phyloP scores from a whole-genome alignment of 2,113 vertebrate species.

The Notothenia rossii region DNA sequence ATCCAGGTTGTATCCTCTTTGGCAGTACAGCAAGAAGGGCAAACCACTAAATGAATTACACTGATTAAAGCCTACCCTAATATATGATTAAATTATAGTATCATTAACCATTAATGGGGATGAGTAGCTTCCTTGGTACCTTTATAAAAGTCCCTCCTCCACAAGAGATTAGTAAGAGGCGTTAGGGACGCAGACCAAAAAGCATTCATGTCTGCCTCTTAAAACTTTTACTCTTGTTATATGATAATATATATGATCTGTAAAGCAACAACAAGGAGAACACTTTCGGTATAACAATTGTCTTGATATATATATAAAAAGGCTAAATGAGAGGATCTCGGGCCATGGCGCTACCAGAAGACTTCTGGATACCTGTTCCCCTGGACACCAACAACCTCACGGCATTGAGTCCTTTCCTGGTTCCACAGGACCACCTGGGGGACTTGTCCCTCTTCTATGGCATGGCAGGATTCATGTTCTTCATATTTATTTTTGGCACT shows the following conservation, averaged over 20 bases:
- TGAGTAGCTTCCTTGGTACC: background rate
- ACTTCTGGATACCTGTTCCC: conserved; percentile 76
- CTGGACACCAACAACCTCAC: conserved; percentile 74
- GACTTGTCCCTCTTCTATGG: conserved; percentile 48
- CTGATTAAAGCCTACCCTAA: conserved; percentile 12
- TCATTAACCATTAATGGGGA: conserved; percentile 5
- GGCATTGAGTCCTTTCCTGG: conserved; percentile 78
- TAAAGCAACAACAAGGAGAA: background rate
- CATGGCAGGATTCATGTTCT: conserved; percentile 75
- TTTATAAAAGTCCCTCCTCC: conserved; percentile 31
- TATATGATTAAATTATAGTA: conserved; percentile 28
- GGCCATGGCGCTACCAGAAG: conserved; percentile 47
- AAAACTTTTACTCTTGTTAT: background rate
- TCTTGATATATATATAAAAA: background rate
- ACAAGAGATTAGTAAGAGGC: background rate
- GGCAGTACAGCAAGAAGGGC: background rate
- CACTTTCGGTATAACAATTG: background rate
- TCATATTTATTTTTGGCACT: conserved; percentile 63
- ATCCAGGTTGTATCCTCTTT: background rate
- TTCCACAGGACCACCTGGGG: conserved; percentile 81
- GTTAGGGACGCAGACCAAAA: background rate
- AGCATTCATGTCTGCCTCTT: background rate
- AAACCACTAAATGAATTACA: conserved; percentile 20
- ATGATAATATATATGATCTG: conserved; percentile 3
- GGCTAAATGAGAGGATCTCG: conserved; percentile 33